phyloP scores from a whole-genome alignment of 1,140 invertebrate genomes.

The Drosophila trapezifrons region DNA sequence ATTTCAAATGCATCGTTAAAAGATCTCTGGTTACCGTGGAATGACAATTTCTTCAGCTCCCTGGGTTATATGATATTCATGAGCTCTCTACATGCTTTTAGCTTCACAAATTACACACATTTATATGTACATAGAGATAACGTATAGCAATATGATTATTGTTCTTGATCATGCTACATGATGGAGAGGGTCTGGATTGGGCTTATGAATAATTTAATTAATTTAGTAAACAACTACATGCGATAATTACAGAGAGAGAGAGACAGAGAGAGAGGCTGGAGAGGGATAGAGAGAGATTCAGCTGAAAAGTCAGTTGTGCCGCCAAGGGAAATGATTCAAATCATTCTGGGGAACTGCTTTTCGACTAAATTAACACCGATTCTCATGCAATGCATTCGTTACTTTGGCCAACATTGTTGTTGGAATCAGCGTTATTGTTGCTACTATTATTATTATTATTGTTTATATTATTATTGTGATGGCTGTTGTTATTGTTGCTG shows the following conservation, averaged over 20 bases:
- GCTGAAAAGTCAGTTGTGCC: conserved; percentile 41
- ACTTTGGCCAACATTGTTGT: conserved; percentile 76
- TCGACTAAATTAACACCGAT: conserved; percentile 72
- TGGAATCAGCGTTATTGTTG: conserved; percentile 68
- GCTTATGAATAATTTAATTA: conserved; percentile 57
- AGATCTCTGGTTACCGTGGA: not conserved
- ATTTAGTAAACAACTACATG: conserved; percentile 54
- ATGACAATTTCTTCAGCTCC: conserved; percentile 29
- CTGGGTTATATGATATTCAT: conserved; percentile 18
- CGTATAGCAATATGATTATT: conserved; percentile 35
- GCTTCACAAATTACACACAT: conserved; percentile 40
- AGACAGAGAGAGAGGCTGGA: not conserved
- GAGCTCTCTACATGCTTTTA: conserved; percentile 46
- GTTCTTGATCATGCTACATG: conserved; percentile 34
- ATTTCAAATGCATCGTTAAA: conserved; percentile 4
- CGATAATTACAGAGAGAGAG: conserved; percentile 37
- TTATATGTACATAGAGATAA: conserved; percentile 36
- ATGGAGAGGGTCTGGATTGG: conserved; percentile 2
- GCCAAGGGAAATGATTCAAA: conserved; percentile 16
- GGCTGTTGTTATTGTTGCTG: conserved; percentile 37
- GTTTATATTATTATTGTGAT: conserved; percentile 46
- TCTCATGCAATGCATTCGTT: conserved; percentile 80
- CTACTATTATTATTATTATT: conserved; percentile 34
- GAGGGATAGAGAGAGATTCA: conserved; percentile 18
- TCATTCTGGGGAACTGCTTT: conserved; percentile 23